These are phyloP conservation scores for Eupithecia vulgata DNA, from an alignment of 2,888 invertebrate species.

Conservation along the genomic window DNA sequence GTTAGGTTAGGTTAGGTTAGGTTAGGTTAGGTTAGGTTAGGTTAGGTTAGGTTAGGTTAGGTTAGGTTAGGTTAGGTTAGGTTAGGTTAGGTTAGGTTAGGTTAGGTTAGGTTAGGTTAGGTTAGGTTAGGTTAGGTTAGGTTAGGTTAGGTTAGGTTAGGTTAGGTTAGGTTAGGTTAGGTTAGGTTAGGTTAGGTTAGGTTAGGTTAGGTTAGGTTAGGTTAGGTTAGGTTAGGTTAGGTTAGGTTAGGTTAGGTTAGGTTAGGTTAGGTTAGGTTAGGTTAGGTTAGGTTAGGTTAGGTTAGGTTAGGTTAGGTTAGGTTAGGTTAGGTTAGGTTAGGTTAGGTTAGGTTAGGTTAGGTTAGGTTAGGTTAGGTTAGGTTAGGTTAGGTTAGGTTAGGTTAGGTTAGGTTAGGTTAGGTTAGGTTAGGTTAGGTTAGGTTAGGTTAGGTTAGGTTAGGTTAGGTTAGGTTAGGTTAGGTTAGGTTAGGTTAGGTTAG, in stretches of 20 bases:
- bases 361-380: slow-evolving; percentile 47
- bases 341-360: slow-evolving; percentile 48
- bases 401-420: slow-evolving; percentile 46
- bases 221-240: slow-evolving; percentile 47
- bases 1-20: slow-evolving; percentile 50
- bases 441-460: slow-evolving; percentile 38
- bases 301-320: slow-evolving; percentile 46
- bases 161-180: slow-evolving; percentile 45
- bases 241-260: slow-evolving; percentile 48
- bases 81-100: slow-evolving; percentile 46
- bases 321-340: slow-evolving; percentile 47
- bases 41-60: slow-evolving; percentile 47
- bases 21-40: slow-evolving; percentile 48
- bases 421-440: slow-evolving; percentile 45
- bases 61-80: slow-evolving; percentile 46
- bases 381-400: slow-evolving; percentile 45
- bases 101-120: slow-evolving; percentile 45
- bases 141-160: slow-evolving; percentile 50
- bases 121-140: slow-evolving; percentile 49
- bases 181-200: slow-evolving; percentile 49
- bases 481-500: slow-evolving; percentile 45
- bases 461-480: slow-evolving; percentile 40
- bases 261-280: slow-evolving; percentile 48
- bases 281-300: slow-evolving; percentile 48
- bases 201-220: slow-evolving; percentile 49